Evolutionary conservation across 2,888 invertebrate species (phyloP), one percentile per base, ranked within the genome.

Genomic region (Epinotia demarniana): DNA sequence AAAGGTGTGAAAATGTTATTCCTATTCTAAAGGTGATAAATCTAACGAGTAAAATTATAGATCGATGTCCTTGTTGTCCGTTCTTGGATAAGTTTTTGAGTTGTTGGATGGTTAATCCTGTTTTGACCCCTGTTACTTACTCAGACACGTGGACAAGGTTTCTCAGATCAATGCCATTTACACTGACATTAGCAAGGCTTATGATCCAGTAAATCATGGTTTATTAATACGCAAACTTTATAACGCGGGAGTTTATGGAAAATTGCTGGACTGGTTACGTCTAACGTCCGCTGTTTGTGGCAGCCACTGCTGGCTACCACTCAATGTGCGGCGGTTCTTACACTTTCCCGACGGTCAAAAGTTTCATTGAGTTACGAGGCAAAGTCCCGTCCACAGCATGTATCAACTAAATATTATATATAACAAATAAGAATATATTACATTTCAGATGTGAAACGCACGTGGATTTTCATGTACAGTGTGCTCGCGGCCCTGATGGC

Each of bases 391-490:
- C 0, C 43, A 12, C 43, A 43, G 2, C 43, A 12, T 43, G 13
- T 46, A 46, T 46, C 3, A 13, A 46, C 46, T 13, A 18, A n/a
- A 57, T 18, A 13, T n/a, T 18, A 33, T 27, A 27, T 27, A 27
- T 12, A 16, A 23, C 18, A 60, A 60, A 18, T 18, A 18, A 62
- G 13, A 43, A 12, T 18, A 12, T 18, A 11, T 46, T n/a, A 8
- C 3, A 58, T 92, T 94, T 75, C 87, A 96, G 96, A 89, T 72
- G 81, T 81, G 27, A 79, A 80, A 18, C 94, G 94, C 77, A 94
- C 94, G 62, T 96, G 96, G 95, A 92, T 92, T 18, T 96, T 95
- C 83, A 95, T 96, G 90, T 96, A 96, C 84, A 95, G 95, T n/a
- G 95, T 96, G 5, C 94, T 96, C 80, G 85, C 95, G 0, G 80